A percentile compares a stretch with the other conserved stretches of the same genome.
Evolutionary conservation across 1,140 invertebrate species (phyloP).

Genomic region (Sinonovacula constricta): DNA sequence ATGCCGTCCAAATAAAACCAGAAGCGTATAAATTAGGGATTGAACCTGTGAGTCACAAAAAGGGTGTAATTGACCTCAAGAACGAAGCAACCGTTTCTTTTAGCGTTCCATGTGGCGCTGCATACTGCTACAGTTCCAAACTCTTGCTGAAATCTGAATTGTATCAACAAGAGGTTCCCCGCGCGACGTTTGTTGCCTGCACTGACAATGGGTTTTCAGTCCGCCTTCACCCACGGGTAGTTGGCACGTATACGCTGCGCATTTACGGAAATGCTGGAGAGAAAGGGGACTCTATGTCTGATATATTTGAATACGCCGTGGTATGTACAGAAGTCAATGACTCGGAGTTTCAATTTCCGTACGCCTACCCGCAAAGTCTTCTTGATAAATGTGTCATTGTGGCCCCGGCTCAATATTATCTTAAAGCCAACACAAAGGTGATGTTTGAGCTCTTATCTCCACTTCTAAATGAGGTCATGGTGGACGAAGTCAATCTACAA

Average conservation of each 20-base stretch:
- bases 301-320: slow-evolving; percentile 43
- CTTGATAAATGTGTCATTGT: neutral
- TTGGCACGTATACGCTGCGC: slow-evolving; percentile 37
- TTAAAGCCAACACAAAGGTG: no score
- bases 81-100: no score
- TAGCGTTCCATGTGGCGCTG: no score
- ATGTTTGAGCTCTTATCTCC: slow-evolving; percentile 15
- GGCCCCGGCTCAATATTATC: neutral
- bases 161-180: no score
- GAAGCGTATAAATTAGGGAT: slow-evolving; percentile 31
- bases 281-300: neutral
- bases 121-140: no score
- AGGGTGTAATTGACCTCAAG: slow-evolving; percentile 28
- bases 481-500: neutral
- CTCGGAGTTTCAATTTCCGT: slow-evolving; percentile 10
- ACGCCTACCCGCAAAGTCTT: neutral
- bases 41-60: slow-evolving; percentile 34
- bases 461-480: neutral
- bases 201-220: no score
- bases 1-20: no score
- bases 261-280: slow-evolving; percentile 36
- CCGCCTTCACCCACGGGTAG: no score
- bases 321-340: slow-evolving; percentile 27
- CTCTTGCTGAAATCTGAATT: neutral
- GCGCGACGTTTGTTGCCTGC: no score